Conservation (phyloP, 2,113 vertebrate species). For the Pungitius pungitius region DNA sequence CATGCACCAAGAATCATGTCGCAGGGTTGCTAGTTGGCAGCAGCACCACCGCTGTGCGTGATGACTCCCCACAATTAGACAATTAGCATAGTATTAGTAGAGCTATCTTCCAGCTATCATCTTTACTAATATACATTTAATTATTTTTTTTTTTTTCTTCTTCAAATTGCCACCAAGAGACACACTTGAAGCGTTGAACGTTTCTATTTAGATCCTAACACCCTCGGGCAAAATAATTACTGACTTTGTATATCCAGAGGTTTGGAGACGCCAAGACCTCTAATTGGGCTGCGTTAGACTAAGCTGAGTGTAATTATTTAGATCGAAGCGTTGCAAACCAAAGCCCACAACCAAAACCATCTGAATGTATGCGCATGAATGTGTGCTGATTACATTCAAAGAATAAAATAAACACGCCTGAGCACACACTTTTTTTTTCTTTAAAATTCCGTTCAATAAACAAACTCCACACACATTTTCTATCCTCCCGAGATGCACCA, state of each 20-base stretch:
- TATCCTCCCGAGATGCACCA: conserved; percentile 20
- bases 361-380: not conserved
- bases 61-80: not conserved
- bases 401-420: not conserved
- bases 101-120: not conserved
- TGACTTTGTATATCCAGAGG: conserved; percentile 9
- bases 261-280: not conserved
- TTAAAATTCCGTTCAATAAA: conserved; percentile 16
- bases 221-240: not conserved
- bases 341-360: not conserved
- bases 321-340: not conserved
- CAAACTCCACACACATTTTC: conserved; percentile 1
- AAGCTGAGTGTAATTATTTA: not conserved
- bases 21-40: not conserved
- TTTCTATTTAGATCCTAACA: not conserved
- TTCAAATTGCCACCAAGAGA: not conserved
- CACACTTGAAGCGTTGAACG: not conserved
- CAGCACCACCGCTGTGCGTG: not conserved
- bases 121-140: not conserved
- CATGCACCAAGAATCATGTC: not conserved
- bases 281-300: conserved; percentile 12
- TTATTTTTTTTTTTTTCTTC: not conserved
- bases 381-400: conserved; percentile 36
- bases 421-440: conserved; percentile 9
- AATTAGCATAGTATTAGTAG: conserved; percentile 1